Conservation (phyloP, 1,140 invertebrate genomes). For the Ostrea edulis region DNA sequence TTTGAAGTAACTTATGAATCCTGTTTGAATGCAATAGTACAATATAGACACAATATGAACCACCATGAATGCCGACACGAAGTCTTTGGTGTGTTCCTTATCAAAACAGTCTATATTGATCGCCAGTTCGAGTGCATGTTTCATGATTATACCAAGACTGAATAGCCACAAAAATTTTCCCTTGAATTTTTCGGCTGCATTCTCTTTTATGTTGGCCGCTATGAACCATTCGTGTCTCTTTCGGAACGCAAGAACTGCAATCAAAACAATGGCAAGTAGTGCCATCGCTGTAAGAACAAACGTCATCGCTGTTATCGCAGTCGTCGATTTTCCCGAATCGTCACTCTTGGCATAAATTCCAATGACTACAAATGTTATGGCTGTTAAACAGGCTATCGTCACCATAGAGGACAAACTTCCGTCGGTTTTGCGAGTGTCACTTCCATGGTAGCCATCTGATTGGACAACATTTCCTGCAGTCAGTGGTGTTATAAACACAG, state of each 20-base stretch:
- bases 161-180: constrained; percentile 39
- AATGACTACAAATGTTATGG: constrained; percentile 37
- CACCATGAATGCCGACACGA: neutral
- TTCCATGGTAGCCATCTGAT: neutral
- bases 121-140: constrained; percentile 10
- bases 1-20: constrained; percentile 43
- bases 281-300: constrained; percentile 15
- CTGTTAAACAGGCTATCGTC: constrained; percentile 40
- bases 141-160: constrained; percentile 38
- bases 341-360: constrained; percentile 33
- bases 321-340: neutral
- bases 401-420: constrained; percentile 42
- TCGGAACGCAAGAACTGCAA: constrained; percentile 27
- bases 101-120: constrained; percentile 25
- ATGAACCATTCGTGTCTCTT: constrained; percentile 37
- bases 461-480: constrained; percentile 38
- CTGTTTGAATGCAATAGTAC: constrained; percentile 34
- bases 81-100: neutral
- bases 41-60: constrained; percentile 9
- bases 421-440: constrained; percentile 7
- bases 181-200: constrained; percentile 24
- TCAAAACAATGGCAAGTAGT: constrained; percentile 14
- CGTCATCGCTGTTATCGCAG: neutral
- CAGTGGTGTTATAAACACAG: constrained; percentile 23
- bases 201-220: neutral